These are phyloP conservation scores for Luperina testacea DNA, from an alignment of 2,888 invertebrate species.

Conservation along the genomic window DNA sequence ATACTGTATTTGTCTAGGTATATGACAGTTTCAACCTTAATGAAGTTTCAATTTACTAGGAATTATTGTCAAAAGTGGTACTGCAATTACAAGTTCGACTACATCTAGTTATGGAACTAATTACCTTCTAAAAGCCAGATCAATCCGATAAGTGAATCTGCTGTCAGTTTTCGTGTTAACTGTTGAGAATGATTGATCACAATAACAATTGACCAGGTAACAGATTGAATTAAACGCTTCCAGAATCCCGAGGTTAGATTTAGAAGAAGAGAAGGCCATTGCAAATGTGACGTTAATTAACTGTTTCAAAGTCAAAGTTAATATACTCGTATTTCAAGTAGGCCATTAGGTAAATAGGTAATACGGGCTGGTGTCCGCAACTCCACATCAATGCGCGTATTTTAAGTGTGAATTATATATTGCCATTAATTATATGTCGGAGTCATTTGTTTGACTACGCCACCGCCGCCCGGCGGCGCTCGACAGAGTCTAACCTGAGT, in stretches of 20 bases:
- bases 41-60: neutral
- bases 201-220: constrained; percentile 1
- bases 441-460: no score
- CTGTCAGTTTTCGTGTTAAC: neutral
- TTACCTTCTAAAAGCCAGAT: constrained; percentile 4
- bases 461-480: no score
- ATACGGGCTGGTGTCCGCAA: no score
- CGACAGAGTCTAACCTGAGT: no score
- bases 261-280: neutral
- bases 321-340: neutral
- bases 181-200: constrained; percentile 4
- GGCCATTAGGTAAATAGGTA: neutral
- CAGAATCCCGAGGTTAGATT: neutral
- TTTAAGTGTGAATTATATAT: no score
- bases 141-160: constrained; percentile 1
- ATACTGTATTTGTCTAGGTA: neutral
- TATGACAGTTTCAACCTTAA: neutral
- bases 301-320: neutral
- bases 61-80: neutral
- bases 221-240: constrained; percentile 1
- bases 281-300: neutral
- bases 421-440: no score
- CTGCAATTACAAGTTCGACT: neutral
- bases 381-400: no score
- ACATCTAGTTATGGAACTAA: neutral